Evolutionary conservation across 2,113 vertebrate genomes (phyloP).

Genomic region (Corythoichthys intestinalis): DNA sequence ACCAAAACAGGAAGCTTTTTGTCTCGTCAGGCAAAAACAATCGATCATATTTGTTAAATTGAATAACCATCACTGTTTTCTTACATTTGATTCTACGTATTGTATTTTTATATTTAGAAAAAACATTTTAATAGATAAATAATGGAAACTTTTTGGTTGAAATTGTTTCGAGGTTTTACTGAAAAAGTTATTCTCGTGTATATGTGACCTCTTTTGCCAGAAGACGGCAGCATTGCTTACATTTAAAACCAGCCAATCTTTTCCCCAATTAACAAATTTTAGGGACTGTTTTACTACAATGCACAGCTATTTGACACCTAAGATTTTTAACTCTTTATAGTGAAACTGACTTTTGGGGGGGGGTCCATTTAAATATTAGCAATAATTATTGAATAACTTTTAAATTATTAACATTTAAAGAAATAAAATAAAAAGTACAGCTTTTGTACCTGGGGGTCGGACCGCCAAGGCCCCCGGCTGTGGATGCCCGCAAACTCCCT

Average conservation of each 20-base stretch:
- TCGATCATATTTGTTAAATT: constrained; percentile 1
- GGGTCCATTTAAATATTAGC: too few relatives aligned
- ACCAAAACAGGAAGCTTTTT: not conserved
- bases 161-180: not conserved
- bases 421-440: too few relatives aligned
- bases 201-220: constrained; percentile 24
- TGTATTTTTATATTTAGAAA: not conserved
- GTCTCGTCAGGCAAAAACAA: constrained; percentile 24
- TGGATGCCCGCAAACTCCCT: too few relatives aligned
- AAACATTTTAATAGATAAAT: not conserved
- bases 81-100: not conserved
- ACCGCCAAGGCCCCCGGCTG: too few relatives aligned
- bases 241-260: not conserved
- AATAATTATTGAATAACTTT: too few relatives aligned
- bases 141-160: not conserved
- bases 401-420: too few relatives aligned
- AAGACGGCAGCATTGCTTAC: constrained; percentile 46
- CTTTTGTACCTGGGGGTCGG: too few relatives aligned
- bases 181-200: not conserved
- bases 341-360: too few relatives aligned
- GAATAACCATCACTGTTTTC: not conserved
- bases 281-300: too few relatives aligned
- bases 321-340: too few relatives aligned
- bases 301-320: too few relatives aligned
- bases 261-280: too few relatives aligned